A percentile compares a stretch with the other conserved stretches of the same genome.
These are phyloP conservation scores for Sinocyclocheilus anshuiensis DNA, from an alignment of 2,113 vertebrate species.

Conservation along the genomic window DNA sequence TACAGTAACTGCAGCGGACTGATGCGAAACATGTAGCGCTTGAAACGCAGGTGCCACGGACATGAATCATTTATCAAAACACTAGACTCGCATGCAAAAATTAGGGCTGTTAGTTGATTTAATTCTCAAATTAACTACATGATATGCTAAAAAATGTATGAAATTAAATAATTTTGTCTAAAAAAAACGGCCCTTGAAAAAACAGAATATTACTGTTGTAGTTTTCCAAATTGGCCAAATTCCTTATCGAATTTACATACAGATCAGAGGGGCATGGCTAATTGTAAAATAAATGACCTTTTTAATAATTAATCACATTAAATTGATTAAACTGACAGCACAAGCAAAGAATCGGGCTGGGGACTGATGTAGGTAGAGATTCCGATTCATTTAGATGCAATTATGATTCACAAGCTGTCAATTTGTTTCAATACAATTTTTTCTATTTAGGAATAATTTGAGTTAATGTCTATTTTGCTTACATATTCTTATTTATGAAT, in stretches of 20 bases:
- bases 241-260: background rate
- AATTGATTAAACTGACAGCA: background rate
- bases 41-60: background rate
- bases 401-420: background rate
- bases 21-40: conserved; percentile 11
- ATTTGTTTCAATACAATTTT: background rate
- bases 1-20: conserved; percentile 32
- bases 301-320: background rate
- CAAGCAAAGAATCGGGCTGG: background rate
- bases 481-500: background rate
- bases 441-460: background rate
- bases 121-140: background rate
- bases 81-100: background rate
- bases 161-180: too few relatives aligned
- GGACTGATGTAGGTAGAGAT: background rate
- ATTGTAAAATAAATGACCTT: background rate
- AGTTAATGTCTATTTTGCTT: background rate
- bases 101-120: background rate
- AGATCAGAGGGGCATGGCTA: background rate
- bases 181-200: background rate
- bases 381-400: background rate
- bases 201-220: background rate
- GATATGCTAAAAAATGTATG: background rate
- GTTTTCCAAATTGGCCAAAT: background rate
- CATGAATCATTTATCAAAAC: conserved; percentile 48